Evolutionary conservation across 1,140 invertebrate genomes (phyloP).

Genomic region (Cecropterus lyciades): DNA sequence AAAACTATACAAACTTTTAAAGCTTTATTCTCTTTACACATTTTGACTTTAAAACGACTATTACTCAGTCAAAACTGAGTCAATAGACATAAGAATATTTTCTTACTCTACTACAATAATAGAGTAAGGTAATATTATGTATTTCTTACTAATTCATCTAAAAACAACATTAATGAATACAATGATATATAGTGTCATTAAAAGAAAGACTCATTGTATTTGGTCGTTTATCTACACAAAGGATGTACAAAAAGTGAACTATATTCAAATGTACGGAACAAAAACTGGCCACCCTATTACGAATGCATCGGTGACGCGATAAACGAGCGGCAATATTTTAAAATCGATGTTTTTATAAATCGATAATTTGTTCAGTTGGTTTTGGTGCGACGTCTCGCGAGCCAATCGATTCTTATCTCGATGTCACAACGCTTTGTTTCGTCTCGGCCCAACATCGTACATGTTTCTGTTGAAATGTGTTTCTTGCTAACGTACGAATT

Average conservation of each 20-base stretch:
- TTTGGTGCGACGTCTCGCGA: slow-evolving; percentile 80
- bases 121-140: too few relatives aligned
- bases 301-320: slow-evolving; percentile 71
- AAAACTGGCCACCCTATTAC: slow-evolving; percentile 66
- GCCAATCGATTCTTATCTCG: slow-evolving; percentile 77
- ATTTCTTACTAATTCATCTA: background rate
- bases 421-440: slow-evolving; percentile 82
- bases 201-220: slow-evolving; percentile 16
- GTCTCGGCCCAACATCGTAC: slow-evolving; percentile 72
- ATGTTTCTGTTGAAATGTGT: slow-evolving; percentile 81
- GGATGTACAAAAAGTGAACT: slow-evolving; percentile 19
- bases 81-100: too few relatives aligned
- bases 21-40: too few relatives aligned
- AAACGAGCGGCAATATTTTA: slow-evolving; percentile 77
- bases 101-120: too few relatives aligned
- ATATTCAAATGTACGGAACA: slow-evolving; percentile 31
- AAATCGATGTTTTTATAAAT: slow-evolving; percentile 84
- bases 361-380: slow-evolving; percentile 81
- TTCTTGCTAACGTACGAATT: slow-evolving; percentile 79
- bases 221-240: slow-evolving; percentile 15
- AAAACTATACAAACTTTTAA: too few relatives aligned
- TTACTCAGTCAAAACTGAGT: too few relatives aligned
- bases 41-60: too few relatives aligned
- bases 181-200: slow-evolving; percentile 13
- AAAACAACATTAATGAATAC: background rate